Base-by-base conservation (phyloP, 1,140 invertebrate genomes). In the Goniozus legneri region DNA sequence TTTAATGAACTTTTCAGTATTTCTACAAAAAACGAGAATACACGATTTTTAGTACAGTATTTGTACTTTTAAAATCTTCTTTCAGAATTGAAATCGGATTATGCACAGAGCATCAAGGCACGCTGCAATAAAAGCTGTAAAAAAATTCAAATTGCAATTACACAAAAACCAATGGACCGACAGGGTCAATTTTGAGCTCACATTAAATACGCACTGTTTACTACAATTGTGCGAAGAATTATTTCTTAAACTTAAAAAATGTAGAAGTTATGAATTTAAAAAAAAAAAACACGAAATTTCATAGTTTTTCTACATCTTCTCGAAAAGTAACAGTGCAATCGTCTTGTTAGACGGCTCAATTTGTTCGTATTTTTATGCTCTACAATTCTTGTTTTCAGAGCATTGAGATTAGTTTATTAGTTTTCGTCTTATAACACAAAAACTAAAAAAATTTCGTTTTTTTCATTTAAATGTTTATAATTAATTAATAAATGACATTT, bases 1-100 rank as follows among this genome's bases (percentile, higher is more conserved):
- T 41, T 13, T 41, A n/a, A 24, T 16, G 3, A 8, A 22, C 24
- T 45, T 27, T n/a, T 21, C 34, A 46, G 18, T 22, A 31, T 37
- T 37, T 46, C 16, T 16, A 12, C 24, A 19, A 33, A 15, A 38
- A 37, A 36, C 27, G 8, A 36, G 14, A 13, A 45, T 38, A 20
- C 20, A 36, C 20, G 16, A 16, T 39, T 39, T 27, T 4, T 27
- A 6, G 24, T 10, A 10, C 24, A 6, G 4, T 6, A 27, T 10
- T 27, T 27, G 24, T 10, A 27, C 4, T 27, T 27, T 27, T 10
- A 4, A 27, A 27, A 27, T 27, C 24, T 27, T 27, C 10, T 27
- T 27, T 27, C 10, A n/a, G 4, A 6, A 27, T 27, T 6, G 4
- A 27, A 27, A 27, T 27, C 4, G 24, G 24, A 27, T 6, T 6